A percentile compares a stretch with the other conserved stretches of the same genome.
phyloP scores from a whole-genome alignment of 2,797 vertebrate genomes.

The Vespertilio murinus region DNA sequence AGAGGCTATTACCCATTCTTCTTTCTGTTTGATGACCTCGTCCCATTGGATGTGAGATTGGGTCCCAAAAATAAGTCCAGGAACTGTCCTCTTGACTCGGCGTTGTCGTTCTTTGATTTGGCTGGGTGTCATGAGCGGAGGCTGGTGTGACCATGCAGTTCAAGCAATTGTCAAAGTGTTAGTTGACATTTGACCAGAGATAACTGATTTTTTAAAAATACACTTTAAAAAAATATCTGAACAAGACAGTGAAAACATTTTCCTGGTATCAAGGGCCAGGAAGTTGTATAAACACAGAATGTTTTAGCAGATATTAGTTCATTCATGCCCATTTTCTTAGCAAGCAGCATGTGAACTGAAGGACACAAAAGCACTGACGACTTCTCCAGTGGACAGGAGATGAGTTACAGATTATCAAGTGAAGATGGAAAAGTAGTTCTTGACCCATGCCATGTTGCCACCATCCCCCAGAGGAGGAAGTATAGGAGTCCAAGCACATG shows the following conservation, averaged over 20 bases:
- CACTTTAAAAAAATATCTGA: not conserved
- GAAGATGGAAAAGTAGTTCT: conserved; percentile 2
- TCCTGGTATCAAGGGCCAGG: not conserved
- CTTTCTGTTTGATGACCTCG: conserved; percentile 60
- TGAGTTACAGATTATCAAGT: not conserved
- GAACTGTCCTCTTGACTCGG: conserved; percentile 55
- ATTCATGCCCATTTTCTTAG: conserved; percentile 35
- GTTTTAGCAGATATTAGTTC: not conserved
- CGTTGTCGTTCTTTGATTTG: conserved; percentile 47
- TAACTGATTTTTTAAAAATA: not conserved
- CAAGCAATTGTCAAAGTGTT: conserved; percentile 65
- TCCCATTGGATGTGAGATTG: conserved; percentile 66
- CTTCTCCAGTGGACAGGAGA: not conserved
- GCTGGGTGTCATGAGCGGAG: conserved; percentile 2
- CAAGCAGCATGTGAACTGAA: not conserved
- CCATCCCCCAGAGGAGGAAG: not conserved
- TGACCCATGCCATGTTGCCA: not conserved
- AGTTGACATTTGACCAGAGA: conserved; percentile 12
- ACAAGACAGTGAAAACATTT: conserved; percentile 18
- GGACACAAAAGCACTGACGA: not conserved
- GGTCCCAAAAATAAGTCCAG: conserved; percentile 55
- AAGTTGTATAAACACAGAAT: not conserved
- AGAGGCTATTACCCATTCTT: conserved; percentile 65
- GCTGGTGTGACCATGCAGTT: conserved; percentile 51
- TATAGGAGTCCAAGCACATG: not conserved